phyloP scores from a whole-genome alignment of 2,888 invertebrate species.

The Drosophila stalkeri region DNA sequence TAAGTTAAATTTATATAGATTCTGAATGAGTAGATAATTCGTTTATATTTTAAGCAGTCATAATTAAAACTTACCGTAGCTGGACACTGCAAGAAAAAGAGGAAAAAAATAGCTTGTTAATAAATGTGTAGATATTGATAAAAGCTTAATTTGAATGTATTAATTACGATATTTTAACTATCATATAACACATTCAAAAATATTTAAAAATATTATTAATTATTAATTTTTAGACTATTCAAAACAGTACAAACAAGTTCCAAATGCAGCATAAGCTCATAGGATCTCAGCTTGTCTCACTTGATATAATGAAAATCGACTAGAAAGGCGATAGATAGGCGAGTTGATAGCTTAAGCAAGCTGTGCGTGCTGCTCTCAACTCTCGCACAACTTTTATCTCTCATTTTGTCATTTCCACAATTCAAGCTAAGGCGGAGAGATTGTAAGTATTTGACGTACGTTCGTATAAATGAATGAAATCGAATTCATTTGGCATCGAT shows the following conservation, averaged over 20 bases:
- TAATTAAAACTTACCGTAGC: conserved; percentile 81
- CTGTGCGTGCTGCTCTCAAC: neutral
- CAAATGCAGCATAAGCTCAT: too few relatives aligned
- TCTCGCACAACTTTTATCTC: neutral
- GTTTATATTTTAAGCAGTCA: neutral
- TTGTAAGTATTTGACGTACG: conserved; percentile 47
- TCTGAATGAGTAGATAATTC: too few relatives aligned
- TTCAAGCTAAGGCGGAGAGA: conserved; percentile 25
- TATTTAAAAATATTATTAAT: too few relatives aligned
- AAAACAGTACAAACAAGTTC: too few relatives aligned
- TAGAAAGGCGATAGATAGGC: neutral
- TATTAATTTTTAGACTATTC: too few relatives aligned
- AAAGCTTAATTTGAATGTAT: neutral
- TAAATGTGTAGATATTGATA: neutral
- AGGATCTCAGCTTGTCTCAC: too few relatives aligned
- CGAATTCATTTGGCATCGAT: conserved; percentile 72
- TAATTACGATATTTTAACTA: neutral
- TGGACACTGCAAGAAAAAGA: conserved; percentile 83
- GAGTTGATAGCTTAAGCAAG: too few relatives aligned
- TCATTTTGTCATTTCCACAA: neutral
- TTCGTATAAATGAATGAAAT: conserved; percentile 56
- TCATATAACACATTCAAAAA: too few relatives aligned
- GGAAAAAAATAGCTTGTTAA: neutral
- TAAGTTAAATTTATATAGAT: too few relatives aligned
- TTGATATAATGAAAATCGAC: neutral